Base-by-base conservation (phyloP, 1,140 invertebrate species). In the Drosophila kepulauana region DNA sequence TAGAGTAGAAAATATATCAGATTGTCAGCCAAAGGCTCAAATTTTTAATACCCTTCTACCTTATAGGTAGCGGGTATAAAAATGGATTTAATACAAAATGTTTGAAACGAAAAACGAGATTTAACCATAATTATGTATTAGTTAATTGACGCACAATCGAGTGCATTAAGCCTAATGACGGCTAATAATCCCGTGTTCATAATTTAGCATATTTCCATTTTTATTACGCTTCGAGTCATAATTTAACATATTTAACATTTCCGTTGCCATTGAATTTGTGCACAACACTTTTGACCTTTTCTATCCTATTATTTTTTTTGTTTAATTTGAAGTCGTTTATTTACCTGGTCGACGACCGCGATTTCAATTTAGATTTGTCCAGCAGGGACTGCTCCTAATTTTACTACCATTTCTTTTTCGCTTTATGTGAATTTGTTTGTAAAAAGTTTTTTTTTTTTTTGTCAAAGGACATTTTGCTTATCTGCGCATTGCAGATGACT, bases 321-420 rank as follows among this genome's bases (percentile, higher is more conserved):
- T 28, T 45, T 51, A 7, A 48, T 54, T 58, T 58, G 33, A 10
- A 8, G 28, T 54, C n/a, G 28, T 5, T 64, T 64, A 46, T 61
- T 61, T 48, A 49, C 57, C 56, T 51, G 35, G 20, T 20, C 52
- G 30, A 38, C 30, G 43, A 38, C 28, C 28, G 41, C 20, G 57
- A 46, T 74, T 62, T 69, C 57, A 56, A 61, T 74, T 74, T 41
- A 69, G 57, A 68, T 62, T 74, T 62, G 57, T 68, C 52, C 6
- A 7, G 5, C 13, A 52, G 10, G n/a, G 51, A 1, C 30, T 10
- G 28, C 6, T 38, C 38, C 52, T 16, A 45, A 61, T 35, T 52
- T 45, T 15, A 41, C 25, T 49, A 10, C n/a, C 25, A 49, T 20
- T 38, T 38, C 20, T 15, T 6, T 5, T 28, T 49, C 16, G 8